These are phyloP conservation scores for Pygoscelis adeliae DNA, from an alignment of 2,113 vertebrate genomes.

Conservation along the genomic window DNA sequence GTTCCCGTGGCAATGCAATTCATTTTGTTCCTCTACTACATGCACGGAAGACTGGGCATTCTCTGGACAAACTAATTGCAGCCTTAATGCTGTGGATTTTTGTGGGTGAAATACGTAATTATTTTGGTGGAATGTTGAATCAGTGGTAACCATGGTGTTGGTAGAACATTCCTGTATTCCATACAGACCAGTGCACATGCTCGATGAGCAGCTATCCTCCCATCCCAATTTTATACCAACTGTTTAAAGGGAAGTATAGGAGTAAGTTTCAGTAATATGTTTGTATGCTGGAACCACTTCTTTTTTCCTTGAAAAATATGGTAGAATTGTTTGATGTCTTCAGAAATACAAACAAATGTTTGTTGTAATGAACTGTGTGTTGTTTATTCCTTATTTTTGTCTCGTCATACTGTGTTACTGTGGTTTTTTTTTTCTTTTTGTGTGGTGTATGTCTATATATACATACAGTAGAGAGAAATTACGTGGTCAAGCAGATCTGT, in stretches of 20 bases:
- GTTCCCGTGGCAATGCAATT: not conserved
- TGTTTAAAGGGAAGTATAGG: not conserved
- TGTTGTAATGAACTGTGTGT: not conserved
- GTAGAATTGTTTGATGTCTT: not conserved
- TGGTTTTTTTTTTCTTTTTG: not conserved
- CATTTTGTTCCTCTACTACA: not conserved
- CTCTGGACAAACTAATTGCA: not conserved
- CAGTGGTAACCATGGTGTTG: not conserved
- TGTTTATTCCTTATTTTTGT: not conserved
- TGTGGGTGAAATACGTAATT: not conserved
- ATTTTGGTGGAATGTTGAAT: not conserved
- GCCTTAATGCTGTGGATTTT: not conserved
- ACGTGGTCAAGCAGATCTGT: not conserved
- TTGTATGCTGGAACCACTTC: not conserved
- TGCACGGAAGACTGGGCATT: not conserved
- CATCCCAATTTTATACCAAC: not conserved
- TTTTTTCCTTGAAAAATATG: rapidly evolving
- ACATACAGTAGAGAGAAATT: not conserved
- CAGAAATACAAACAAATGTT: not conserved
- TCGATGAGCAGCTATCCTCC: not conserved
- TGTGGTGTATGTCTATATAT: rapidly evolving
- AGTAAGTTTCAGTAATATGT: not conserved
- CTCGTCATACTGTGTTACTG: too few species aligned
- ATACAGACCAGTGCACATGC: too few species aligned
- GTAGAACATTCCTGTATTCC: rapidly evolving